A percentile compares a stretch with the other conserved stretches of the same genome.
These are phyloP conservation scores for Leucoma salicis DNA, from an alignment of 2,888 invertebrate species.

Conservation along the genomic window DNA sequence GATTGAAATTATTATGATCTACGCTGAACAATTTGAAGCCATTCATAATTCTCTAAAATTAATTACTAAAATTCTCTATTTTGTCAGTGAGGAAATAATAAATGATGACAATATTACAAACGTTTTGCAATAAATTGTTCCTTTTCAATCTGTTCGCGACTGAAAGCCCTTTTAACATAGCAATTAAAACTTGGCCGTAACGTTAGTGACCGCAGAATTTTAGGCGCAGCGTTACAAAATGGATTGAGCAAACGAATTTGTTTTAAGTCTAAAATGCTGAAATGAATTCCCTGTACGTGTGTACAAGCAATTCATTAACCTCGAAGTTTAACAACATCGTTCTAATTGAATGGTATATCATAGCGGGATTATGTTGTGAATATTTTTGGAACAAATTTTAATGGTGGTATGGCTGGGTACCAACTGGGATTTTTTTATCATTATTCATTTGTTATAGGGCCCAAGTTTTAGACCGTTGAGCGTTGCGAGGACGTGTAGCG, in stretches of 20 bases:
- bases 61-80: neutral
- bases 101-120: neutral
- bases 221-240: neutral
- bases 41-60: neutral
- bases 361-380: too few relatives aligned
- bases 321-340: too few relatives aligned
- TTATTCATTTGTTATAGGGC: too few relatives aligned
- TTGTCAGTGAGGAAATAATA: neutral
- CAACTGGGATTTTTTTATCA: too few relatives aligned
- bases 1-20: too few relatives aligned
- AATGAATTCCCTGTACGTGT: neutral
- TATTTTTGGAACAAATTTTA: too few relatives aligned
- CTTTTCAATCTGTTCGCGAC: neutral
- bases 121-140: neutral
- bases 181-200: conserved; percentile 7
- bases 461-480: too few relatives aligned
- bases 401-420: too few relatives aligned
- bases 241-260: neutral
- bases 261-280: neutral
- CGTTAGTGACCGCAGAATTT: conserved; percentile 2
- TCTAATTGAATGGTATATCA: too few relatives aligned
- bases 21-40: neutral
- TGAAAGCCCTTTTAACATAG: conserved; percentile 6
- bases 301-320: neutral
- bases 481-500: too few relatives aligned